These are phyloP conservation scores for Anastatus disparis DNA, from an alignment of 1,140 invertebrate genomes.

Conservation along the genomic window DNA sequence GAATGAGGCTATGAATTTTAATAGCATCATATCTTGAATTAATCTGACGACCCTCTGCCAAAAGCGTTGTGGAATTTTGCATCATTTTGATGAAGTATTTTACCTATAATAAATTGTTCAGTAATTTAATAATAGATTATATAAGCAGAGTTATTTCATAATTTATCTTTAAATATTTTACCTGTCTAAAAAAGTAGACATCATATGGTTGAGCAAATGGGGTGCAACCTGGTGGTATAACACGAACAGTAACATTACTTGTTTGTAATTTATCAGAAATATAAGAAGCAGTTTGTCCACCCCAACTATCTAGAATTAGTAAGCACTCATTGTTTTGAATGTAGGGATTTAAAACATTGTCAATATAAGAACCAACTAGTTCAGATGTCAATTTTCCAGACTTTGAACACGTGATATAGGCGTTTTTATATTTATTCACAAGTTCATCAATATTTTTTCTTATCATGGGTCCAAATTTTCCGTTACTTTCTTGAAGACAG, in stretches of 20 bases:
- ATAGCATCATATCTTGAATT: not conserved
- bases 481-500: conserved; percentile 13
- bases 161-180: not conserved
- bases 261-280: not conserved
- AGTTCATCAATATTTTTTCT: not conserved
- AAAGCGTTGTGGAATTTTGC: not conserved
- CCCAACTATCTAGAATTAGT: not conserved
- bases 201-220: not conserved
- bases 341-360: not conserved
- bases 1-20: not conserved
- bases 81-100: not conserved
- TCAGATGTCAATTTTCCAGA: conserved; percentile 9
- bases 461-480: conserved; percentile 4
- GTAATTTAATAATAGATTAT: no score
- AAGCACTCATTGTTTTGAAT: not conserved
- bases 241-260: not conserved
- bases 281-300: not conserved
- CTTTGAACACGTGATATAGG: not conserved
- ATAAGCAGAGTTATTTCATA: no score
- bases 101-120: no score
- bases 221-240: conserved; percentile 2
- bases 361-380: not conserved
- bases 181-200: conserved; percentile 10
- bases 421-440: not conserved
- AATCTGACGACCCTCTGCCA: not conserved